These are phyloP conservation scores for Bostrychus sinensis DNA, from an alignment of 2,113 vertebrate species.

Conservation along the genomic window DNA sequence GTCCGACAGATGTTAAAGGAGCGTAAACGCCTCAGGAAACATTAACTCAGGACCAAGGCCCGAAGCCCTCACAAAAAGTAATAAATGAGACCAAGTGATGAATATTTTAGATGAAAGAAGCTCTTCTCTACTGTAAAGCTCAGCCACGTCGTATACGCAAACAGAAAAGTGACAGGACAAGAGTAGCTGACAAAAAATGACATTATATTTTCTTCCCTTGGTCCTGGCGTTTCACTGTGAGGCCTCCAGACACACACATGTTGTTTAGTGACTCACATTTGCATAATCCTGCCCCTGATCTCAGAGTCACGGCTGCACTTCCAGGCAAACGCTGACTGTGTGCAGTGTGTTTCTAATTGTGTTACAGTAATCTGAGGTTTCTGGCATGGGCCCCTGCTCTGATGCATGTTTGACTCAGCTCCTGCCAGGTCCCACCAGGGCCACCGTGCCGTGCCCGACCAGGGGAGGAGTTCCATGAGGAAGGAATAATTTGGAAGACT, in stretches of 20 bases:
- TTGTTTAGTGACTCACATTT: constrained; percentile 49
- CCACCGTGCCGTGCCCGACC: too few relatives aligned
- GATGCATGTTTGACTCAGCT: constrained; percentile 43
- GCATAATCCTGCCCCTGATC: constrained; percentile 68
- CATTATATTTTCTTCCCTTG: constrained; percentile 5
- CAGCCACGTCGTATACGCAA: constrained; percentile 38
- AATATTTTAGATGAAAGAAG: constrained; percentile 71
- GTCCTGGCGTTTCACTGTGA: constrained; percentile 4
- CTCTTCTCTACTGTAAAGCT: constrained; percentile 55
- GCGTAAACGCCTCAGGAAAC: too few relatives aligned
- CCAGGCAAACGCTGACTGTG: constrained; percentile 53
- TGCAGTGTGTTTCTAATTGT: constrained; percentile 66
- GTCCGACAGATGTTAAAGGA: too few relatives aligned
- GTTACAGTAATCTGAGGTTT: constrained; percentile 71
- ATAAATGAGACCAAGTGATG: too few relatives aligned
- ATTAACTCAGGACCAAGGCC: too few relatives aligned
- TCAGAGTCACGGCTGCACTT: constrained; percentile 58
- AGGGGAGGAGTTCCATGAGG: constrained; percentile 8
- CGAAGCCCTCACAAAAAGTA: too few relatives aligned
- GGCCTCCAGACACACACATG: not conserved
- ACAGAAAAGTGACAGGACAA: constrained; percentile 31
- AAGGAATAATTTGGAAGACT: too few relatives aligned
- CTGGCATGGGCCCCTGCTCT: constrained; percentile 55
- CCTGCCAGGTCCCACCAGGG: too few relatives aligned
- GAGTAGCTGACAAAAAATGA: not conserved